Percentiles rank a stretch among this genome's conserved stretches.
Evolutionary conservation across 2,113 vertebrate genomes (phyloP).

Genomic region (Silurus glanis): DNA sequence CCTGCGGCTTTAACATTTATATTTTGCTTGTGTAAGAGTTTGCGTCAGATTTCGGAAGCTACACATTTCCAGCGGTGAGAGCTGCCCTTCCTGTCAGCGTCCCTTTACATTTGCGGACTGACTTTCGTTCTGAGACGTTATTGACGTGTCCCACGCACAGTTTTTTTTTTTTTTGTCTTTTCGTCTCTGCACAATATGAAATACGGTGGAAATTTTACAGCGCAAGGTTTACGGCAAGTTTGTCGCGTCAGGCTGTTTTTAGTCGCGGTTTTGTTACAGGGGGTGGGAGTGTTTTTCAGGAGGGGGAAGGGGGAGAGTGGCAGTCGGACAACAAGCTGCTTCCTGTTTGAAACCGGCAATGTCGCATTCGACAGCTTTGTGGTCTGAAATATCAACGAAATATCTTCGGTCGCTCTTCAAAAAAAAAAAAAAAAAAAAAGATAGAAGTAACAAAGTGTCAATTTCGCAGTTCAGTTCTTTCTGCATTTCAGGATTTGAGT

Average conservation of each 20-base stretch:
- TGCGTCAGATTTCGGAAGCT: slow-evolving; percentile 26
- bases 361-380: slow-evolving; percentile 56
- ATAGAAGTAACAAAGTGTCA: not conserved
- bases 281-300: not conserved
- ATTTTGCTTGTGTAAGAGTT: not conserved
- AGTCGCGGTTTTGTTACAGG: slow-evolving; percentile 37
- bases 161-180: slow-evolving; percentile 19
- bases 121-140: slow-evolving; percentile 64
- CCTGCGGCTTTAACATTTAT: not conserved
- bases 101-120: not conserved
- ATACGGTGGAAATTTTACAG: slow-evolving; percentile 64
- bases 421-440: too few relatives aligned
- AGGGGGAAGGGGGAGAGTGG: slow-evolving; percentile 18
- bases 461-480: not conserved
- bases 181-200: slow-evolving; percentile 58
- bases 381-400: slow-evolving; percentile 57
- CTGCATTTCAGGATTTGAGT: not conserved
- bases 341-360: slow-evolving; percentile 61
- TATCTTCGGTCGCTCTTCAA: not conserved
- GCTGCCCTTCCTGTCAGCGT: slow-evolving; percentile 11
- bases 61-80: not conserved
- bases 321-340: slow-evolving; percentile 55
- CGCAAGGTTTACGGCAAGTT: slow-evolving; percentile 52
- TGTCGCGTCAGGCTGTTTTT: slow-evolving; percentile 54
- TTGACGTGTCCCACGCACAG: slow-evolving; percentile 63